Evolutionary conservation across 2,113 vertebrate species (phyloP).

Genomic region (Pseudorectes ferrugineus): DNA sequence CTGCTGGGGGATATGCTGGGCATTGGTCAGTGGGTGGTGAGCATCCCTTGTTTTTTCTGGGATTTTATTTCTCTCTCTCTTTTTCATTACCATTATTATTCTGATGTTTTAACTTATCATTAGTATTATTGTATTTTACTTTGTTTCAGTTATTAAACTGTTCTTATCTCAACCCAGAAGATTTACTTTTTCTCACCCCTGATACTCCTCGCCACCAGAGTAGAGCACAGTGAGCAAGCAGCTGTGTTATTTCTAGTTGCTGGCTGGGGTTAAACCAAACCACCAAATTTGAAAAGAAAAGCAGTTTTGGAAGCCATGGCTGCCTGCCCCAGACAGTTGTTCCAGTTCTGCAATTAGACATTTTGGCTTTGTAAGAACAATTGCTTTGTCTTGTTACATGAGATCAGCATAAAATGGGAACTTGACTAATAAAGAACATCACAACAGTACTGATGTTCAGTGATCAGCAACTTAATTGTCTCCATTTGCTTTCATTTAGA

Average conservation of each 20-base stretch:
- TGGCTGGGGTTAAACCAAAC: neutral
- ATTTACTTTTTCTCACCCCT: neutral
- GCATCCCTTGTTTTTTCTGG: neutral
- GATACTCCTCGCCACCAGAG: neutral
- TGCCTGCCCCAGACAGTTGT: neutral
- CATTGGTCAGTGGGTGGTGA: neutral
- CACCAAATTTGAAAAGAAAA: neutral
- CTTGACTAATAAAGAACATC: neutral
- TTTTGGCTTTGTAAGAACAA: neutral
- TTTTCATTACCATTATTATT: neutral
- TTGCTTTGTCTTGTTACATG: neutral
- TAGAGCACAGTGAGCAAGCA: neutral
- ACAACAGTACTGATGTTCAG: neutral
- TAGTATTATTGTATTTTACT: neutral
- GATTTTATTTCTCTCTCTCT: neutral
- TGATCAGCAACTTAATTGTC: neutral
- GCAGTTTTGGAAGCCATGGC: neutral
- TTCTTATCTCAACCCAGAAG: neutral
- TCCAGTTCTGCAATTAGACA: neutral
- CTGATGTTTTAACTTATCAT: neutral
- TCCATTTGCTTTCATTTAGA: neutral
- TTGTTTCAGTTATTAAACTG: neutral
- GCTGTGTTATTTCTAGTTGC: neutral
- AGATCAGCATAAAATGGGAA: neutral
- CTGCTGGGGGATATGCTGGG: neutral